Conservation (phyloP, 2,113 vertebrate species). For the Paratilapia polleni region DNA sequence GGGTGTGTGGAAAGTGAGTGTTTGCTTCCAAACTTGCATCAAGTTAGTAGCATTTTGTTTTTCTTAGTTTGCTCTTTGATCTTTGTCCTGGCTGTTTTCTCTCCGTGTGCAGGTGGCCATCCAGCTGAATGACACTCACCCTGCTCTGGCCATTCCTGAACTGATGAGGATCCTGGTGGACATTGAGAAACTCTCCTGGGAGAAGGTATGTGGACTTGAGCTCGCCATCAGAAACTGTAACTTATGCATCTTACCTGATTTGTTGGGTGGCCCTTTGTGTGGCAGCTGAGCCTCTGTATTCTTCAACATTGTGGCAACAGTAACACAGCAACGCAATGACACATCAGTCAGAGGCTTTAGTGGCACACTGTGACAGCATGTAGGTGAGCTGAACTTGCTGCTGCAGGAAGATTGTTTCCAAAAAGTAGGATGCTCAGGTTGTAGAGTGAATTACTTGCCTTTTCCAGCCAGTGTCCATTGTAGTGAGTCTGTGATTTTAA, state of each 20-base stretch:
- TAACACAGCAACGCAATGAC: too few relatives aligned
- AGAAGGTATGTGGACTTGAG: conserved; percentile 75
- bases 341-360: background rate
- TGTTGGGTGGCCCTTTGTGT: background rate
- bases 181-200: conserved; percentile 85
- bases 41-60: background rate
- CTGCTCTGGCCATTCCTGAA: conserved; percentile 91
- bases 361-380: background rate
- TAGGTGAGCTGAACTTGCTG: too few relatives aligned
- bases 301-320: too few relatives aligned
- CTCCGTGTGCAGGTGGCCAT: conserved; percentile 86
- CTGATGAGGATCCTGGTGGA: conserved; percentile 91
- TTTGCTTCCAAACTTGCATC: too few relatives aligned
- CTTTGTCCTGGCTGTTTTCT: background rate
- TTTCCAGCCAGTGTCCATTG: background rate
- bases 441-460: too few relatives aligned
- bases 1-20: too few relatives aligned
- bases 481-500: background rate
- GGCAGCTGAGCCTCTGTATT: background rate
- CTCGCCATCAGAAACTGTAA: background rate
- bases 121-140: conserved; percentile 94
- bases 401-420: too few relatives aligned
- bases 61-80: too few relatives aligned
- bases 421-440: too few relatives aligned
- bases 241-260: background rate